These are phyloP conservation scores for Chrysopilus asiliformis DNA, from an alignment of 2,888 invertebrate genomes.

Conservation along the genomic window DNA sequence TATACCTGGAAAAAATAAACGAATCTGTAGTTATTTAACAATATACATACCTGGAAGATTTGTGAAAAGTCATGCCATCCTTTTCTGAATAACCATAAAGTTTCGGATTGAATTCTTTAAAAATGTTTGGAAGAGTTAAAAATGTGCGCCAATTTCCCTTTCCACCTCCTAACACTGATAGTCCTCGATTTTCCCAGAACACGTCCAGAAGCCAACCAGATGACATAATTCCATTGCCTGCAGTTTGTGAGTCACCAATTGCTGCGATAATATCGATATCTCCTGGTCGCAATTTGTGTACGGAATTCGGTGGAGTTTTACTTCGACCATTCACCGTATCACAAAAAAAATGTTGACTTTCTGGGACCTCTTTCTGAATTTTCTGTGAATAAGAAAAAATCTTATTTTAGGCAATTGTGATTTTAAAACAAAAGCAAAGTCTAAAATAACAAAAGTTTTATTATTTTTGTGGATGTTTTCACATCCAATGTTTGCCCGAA, in stretches of 20 bases:
- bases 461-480: too few species aligned
- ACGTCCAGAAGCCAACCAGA: constrained; percentile 32
- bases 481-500: too few species aligned
- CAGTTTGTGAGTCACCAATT: constrained; percentile 48
- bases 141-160: constrained; percentile 40
- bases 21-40: too few species aligned
- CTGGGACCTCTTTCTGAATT: constrained; percentile 25
- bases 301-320: constrained; percentile 36
- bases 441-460: too few species aligned
- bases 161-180: constrained; percentile 40
- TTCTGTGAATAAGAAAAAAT: too few species aligned
- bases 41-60: constrained; percentile 25
- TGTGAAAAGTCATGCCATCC: constrained; percentile 38
- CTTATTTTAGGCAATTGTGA: too few species aligned
- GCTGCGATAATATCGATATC: constrained; percentile 47
- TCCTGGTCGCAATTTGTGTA: constrained; percentile 45
- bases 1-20: too few species aligned
- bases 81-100: constrained; percentile 45
- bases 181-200: constrained; percentile 37
- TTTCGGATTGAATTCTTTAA: constrained; percentile 50
- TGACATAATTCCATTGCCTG: constrained; percentile 41
- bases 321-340: constrained; percentile 33
- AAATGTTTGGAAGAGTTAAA: constrained; percentile 45
- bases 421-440: too few species aligned
- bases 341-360: constrained; percentile 26